phyloP scores from a whole-genome alignment of 2,797 vertebrate genomes.

The Adrianichthys oophorus region DNA sequence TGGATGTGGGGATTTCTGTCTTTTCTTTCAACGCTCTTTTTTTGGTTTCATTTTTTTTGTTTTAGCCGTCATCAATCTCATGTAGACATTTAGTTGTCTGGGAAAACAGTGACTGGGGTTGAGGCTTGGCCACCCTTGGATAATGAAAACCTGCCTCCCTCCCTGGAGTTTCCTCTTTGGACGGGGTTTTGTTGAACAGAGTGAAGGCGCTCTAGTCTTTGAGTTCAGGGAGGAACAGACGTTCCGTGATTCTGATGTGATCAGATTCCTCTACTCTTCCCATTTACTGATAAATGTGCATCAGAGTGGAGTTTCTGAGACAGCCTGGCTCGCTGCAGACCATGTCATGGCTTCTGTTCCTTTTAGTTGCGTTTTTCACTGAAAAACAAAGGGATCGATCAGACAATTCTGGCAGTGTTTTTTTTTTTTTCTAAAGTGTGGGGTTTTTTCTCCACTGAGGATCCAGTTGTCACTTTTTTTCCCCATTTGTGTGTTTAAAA shows the following conservation, averaged over 20 bases:
- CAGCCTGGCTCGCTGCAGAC: not conserved
- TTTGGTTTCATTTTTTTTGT: slow-evolving; percentile 4
- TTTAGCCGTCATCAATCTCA: slow-evolving; percentile 30
- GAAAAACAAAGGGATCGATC: slow-evolving; percentile 44
- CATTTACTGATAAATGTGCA: slow-evolving; percentile 2
- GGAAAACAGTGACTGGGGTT: slow-evolving; percentile 32
- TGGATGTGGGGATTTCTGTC: slow-evolving; percentile 21
- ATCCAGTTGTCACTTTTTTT: slow-evolving; percentile 12
- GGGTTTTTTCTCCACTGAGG: slow-evolving; percentile 26
- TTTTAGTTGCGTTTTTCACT: slow-evolving; percentile 46
- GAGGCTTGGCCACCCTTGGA: slow-evolving; percentile 50
- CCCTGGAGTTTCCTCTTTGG: slow-evolving; percentile 38
- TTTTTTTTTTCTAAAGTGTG: too few relatives aligned
- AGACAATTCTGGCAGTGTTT: slow-evolving; percentile 44
- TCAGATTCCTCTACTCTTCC: too few relatives aligned
- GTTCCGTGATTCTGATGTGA: slow-evolving; percentile 1
- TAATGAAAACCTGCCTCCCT: slow-evolving; percentile 38
- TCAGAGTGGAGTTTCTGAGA: slow-evolving; percentile 4
- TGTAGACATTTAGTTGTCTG: slow-evolving; percentile 35
- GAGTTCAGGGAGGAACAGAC: slow-evolving; percentile 24
- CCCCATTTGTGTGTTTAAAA: too few relatives aligned
- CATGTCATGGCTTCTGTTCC: slow-evolving; percentile 13
- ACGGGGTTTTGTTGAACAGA: slow-evolving; percentile 11
- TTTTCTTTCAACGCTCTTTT: not conserved
- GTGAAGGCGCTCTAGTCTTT: slow-evolving; percentile 11